A percentile compares a stretch with the other conserved stretches of the same genome.
Evolutionary conservation across 1,140 invertebrate species (phyloP).

Genomic region (Himalopsyche phryganea): DNA sequence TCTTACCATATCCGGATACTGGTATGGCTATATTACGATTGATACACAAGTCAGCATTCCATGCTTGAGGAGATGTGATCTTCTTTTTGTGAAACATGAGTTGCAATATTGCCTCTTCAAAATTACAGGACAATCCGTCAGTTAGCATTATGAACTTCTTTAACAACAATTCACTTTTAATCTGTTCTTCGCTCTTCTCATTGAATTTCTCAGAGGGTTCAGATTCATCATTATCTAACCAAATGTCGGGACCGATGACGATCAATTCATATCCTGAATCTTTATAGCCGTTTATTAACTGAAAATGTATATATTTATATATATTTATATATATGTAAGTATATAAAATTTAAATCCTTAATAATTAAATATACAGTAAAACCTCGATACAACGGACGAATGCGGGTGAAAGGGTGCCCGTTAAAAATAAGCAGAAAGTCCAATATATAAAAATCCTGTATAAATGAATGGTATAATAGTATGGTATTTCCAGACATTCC

Average conservation of each 20-base stretch:
- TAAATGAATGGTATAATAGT: too few species aligned
- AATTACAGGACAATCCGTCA: conserved; percentile 41
- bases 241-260: conserved; percentile 45
- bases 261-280: conserved; percentile 44
- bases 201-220: conserved; percentile 35
- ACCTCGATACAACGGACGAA: too few species aligned
- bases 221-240: conserved; percentile 19
- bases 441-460: too few species aligned
- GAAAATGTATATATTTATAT: too few species aligned
- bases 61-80: conserved; percentile 37
- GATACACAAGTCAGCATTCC: conserved; percentile 48
- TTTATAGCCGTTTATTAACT: conserved; percentile 42
- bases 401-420: too few species aligned
- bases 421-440: not conserved
- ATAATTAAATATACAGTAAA: too few species aligned
- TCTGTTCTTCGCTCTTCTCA: not conserved
- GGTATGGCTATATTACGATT: conserved; percentile 49
- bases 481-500: too few species aligned
- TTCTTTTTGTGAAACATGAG: conserved; percentile 46
- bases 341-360: not conserved
- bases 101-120: conserved; percentile 44
- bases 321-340: conserved; percentile 2
- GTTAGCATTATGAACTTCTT: conserved; percentile 41
- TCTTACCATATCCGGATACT: conserved; percentile 42
- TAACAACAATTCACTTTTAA: conserved; percentile 22